phyloP scores from a whole-genome alignment of 2,888 invertebrate species.

The Cheilosia soror region DNA sequence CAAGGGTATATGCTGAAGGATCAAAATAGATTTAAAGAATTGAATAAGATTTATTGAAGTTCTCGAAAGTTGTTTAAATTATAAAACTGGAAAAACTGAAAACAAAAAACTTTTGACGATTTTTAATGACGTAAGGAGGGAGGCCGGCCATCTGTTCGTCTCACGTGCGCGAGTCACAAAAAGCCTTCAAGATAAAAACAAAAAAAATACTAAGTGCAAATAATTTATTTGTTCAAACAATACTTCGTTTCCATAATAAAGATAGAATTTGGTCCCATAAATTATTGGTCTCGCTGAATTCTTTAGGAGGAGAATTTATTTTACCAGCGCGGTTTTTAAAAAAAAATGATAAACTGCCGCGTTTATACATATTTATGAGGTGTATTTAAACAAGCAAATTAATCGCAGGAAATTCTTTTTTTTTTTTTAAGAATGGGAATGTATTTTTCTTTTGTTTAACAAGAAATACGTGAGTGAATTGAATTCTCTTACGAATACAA shows the following conservation, averaged over 20 bases:
- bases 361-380: not conserved
- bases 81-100: no score
- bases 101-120: not conserved
- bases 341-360: not conserved
- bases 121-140: not conserved
- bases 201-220: slow-evolving; percentile 1
- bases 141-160: not conserved
- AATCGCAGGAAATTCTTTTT: not conserved
- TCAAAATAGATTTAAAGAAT: no score
- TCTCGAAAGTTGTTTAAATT: no score
- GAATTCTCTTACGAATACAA: no score
- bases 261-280: not conserved
- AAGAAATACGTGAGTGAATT: no score
- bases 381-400: no score
- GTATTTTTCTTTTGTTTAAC: not conserved
- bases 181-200: not conserved
- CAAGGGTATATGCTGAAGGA: no score
- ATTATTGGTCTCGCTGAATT: not conserved
- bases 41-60: no score
- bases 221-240: not conserved
- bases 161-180: not conserved
- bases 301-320: not conserved
- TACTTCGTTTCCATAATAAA: not conserved
- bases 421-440: not conserved
- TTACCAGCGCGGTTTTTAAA: not conserved